These are phyloP conservation scores for Drosophila greeni DNA, from an alignment of 2,888 invertebrate species.

Conservation along the genomic window DNA sequence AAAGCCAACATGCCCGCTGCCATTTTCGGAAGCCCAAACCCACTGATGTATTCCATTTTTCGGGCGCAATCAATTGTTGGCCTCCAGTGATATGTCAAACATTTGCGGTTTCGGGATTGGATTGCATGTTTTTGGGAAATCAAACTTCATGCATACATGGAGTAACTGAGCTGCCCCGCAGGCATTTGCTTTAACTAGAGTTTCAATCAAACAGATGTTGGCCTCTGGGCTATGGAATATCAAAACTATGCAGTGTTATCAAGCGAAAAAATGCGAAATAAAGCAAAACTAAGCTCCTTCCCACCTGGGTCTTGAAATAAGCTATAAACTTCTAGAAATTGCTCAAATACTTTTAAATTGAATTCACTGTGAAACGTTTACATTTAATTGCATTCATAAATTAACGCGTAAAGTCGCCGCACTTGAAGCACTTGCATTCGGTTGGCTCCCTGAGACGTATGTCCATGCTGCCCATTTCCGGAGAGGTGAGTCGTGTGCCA, in stretches of 20 bases:
- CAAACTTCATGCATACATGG: slow-evolving; percentile 25
- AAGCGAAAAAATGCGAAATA: neutral
- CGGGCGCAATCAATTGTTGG: slow-evolving; percentile 11
- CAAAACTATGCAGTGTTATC: neutral
- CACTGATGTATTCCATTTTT: slow-evolving; percentile 22
- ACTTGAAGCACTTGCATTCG: slow-evolving; percentile 94
- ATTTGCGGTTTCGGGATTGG: slow-evolving; percentile 22
- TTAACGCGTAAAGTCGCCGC: slow-evolving; percentile 89
- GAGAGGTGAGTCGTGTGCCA: slow-evolving; percentile 86
- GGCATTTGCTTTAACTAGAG: slow-evolving; percentile 9
- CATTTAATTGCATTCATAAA: slow-evolving; percentile 2
- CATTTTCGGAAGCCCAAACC: neutral
- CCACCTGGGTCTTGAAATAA: neutral
- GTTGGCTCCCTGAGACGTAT: slow-evolving; percentile 91
- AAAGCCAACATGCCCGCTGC: slow-evolving; percentile 22
- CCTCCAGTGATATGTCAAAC: slow-evolving; percentile 35
- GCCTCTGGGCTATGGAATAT: slow-evolving; percentile 13
- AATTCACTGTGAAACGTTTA: slow-evolving; percentile 9
- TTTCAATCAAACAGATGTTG: slow-evolving; percentile 36
- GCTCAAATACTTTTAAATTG: slow-evolving; percentile 2
- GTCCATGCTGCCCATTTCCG: slow-evolving; percentile 87
- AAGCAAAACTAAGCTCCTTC: neutral
- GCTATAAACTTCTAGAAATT: neutral
- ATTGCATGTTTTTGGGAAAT: slow-evolving; percentile 27
- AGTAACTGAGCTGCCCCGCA: slow-evolving; percentile 5